Evolutionary conservation across 1,140 invertebrate genomes (phyloP).

Genomic region (Laupala kohalensis): DNA sequence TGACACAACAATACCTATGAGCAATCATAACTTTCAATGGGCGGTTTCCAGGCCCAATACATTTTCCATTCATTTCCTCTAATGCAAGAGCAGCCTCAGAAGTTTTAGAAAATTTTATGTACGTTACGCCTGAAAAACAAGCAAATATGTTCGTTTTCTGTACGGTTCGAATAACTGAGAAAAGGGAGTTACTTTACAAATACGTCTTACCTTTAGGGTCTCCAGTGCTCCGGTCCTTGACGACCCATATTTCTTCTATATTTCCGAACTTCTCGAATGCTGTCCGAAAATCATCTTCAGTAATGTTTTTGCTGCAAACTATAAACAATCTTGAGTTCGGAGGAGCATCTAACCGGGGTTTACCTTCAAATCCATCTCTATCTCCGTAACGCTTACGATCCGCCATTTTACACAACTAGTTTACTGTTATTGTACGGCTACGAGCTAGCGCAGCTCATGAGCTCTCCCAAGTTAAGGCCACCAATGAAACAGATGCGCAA

Average conservation of each 20-base stretch:
- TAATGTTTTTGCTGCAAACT: conserved; percentile 67
- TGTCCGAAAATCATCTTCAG: conserved; percentile 64
- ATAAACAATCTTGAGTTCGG: conserved; percentile 77
- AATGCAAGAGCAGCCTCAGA: conserved; percentile 71
- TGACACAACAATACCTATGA: conserved; percentile 60
- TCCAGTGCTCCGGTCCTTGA: conserved; percentile 69
- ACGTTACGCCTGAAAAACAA: conserved; percentile 46
- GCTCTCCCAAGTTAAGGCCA: too few species aligned
- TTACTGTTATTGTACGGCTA: too few species aligned
- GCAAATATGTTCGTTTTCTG: too few species aligned
- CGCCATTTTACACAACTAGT: conserved; percentile 6
- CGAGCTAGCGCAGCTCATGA: too few species aligned
- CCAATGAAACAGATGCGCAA: too few species aligned
- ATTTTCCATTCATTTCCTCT: conserved; percentile 75
- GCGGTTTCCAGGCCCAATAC: conserved; percentile 53
- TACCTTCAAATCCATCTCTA: conserved; percentile 1
- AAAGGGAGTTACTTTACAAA: not conserved
- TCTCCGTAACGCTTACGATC: not conserved
- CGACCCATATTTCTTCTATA: conserved; percentile 79
- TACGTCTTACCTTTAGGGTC: conserved; percentile 71
- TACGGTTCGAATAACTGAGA: not conserved
- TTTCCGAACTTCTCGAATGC: conserved; percentile 68
- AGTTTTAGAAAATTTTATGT: conserved; percentile 74
- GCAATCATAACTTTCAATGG: conserved; percentile 84
- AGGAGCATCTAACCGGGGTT: conserved; percentile 42